Evolutionary conservation across 2,888 invertebrate genomes (phyloP), one percentile per base, ranked within the genome.

Genomic region (Liodrosophila aerea): DNA sequence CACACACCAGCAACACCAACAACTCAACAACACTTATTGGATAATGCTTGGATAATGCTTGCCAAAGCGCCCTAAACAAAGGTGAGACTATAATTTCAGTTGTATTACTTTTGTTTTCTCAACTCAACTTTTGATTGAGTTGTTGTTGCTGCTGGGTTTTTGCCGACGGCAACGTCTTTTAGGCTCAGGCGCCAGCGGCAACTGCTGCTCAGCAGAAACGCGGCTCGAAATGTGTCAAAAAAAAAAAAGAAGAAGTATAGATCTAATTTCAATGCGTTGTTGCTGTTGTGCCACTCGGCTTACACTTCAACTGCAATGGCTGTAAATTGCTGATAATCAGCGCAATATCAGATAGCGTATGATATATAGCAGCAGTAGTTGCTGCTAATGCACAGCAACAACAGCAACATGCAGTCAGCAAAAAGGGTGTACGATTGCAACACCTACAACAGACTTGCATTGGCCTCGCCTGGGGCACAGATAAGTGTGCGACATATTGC

Each of bases 31-130:
- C 5, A 22, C 5, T 22, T 62, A 61, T 66, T 70, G 78, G 86
- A 80, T 80, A 80, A 81, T 83, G 77, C 78, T 86, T 70, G 86
- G 78, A 78, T 86, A 85, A 86, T 68, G 64, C 57, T 58, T 54
- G 47, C 39, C 57, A 51, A 52, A 67, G 62, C 76, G 57, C 36
- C 45, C 71, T 51, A 60, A 64, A 58, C 54, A 60, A 53, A 67
- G 73, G 76, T 80, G 37, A 78, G 83, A n/a, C n/a, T n/a, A n/a
- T n/a, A n/a, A n/a, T 76, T 60, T 30, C 31, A 31, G 16, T 64
- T 62, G 40, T 13, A 40, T 39, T 33, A 12, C 44, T 43, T 33
- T 54, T 16, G 9, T 12, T 50, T 34, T 43, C 13, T 12, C 43
- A 30, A 30, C 3, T 30, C 8, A 3, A 2, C 9, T 49, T 30